These are phyloP conservation scores for Bimastos eiseni DNA, from an alignment of 2,888 invertebrate species.

Conservation along the genomic window DNA sequence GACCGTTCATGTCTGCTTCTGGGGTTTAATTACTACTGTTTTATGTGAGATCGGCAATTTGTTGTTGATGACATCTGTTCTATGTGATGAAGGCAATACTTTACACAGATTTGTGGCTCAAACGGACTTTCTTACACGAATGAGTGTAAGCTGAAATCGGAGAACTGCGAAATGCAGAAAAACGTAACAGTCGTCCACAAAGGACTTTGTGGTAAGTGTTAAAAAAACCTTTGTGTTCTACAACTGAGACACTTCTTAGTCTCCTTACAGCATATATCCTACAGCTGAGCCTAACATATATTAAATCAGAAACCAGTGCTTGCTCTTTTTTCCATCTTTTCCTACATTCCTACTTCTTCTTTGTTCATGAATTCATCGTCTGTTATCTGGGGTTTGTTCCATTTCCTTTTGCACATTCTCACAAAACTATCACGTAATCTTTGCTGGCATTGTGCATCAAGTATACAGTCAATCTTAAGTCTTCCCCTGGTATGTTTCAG, in stretches of 20 bases:
- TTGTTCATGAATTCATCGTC: no score
- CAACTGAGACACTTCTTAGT: neutral
- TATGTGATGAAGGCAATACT: neutral
- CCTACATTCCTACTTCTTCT: no score
- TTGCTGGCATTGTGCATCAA: no score
- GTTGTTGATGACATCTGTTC: neutral
- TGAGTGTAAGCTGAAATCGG: slow-evolving; percentile 82
- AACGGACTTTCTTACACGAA: slow-evolving; percentile 79
- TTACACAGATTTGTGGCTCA: slow-evolving; percentile 74
- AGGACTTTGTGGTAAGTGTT: slow-evolving; percentile 50
- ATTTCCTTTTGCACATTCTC: no score
- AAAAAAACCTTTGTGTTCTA: neutral
- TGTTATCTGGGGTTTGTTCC: no score
- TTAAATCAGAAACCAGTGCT: no score
- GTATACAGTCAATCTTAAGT: no score
- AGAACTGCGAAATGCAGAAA: slow-evolving; percentile 72
- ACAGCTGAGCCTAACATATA: neutral
- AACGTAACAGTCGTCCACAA: slow-evolving; percentile 49
- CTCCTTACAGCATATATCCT: neutral
- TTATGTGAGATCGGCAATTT: neutral
- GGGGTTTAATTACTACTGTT: neutral
- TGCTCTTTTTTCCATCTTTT: no score
- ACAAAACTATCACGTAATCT: no score
- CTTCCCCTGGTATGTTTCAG: no score
- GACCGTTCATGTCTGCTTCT: neutral